phyloP scores from a whole-genome alignment of 2,888 invertebrate species.

The Pristionchus exspectatus region DNA sequence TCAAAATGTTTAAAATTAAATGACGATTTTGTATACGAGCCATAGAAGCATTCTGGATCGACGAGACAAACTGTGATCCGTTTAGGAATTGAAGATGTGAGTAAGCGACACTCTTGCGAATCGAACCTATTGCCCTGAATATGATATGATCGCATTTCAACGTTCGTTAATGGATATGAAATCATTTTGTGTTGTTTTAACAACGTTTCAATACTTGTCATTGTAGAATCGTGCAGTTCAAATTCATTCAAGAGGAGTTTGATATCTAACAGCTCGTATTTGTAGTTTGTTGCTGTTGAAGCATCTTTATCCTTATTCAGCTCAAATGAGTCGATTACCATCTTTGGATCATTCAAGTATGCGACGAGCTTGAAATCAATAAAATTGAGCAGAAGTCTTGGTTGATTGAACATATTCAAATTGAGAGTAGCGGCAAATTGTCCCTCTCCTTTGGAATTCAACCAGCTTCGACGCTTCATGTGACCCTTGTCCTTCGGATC shows the following conservation, averaged over 20 bases:
- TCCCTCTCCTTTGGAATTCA: neutral
- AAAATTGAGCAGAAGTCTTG: constrained; percentile 26
- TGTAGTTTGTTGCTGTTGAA: neutral
- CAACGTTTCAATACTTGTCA: neutral
- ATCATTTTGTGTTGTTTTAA: neutral
- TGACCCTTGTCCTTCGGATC: neutral
- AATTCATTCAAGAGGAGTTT: neutral
- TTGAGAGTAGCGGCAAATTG: constrained; percentile 23
- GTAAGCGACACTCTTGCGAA: neutral
- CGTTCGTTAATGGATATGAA: neutral
- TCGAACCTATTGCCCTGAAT: no score
- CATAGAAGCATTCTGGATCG: neutral
- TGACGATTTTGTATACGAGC: neutral
- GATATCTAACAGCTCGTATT: neutral
- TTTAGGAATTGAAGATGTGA: neutral
- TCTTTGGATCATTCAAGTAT: constrained; percentile 17
- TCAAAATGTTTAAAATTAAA: constrained; percentile 23
- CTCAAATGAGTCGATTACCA: constrained; percentile 20
- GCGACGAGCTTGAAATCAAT: constrained; percentile 26
- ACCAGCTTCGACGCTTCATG: neutral
- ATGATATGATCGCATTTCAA: neutral
- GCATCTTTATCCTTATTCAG: neutral
- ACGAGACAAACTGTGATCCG: neutral
- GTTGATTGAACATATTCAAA: constrained; percentile 50
- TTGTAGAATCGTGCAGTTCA: neutral